A percentile compares a stretch with the other conserved stretches of the same genome.
Conservation (phyloP, 2,888 invertebrate species). For the Megamerina dolium region DNA sequence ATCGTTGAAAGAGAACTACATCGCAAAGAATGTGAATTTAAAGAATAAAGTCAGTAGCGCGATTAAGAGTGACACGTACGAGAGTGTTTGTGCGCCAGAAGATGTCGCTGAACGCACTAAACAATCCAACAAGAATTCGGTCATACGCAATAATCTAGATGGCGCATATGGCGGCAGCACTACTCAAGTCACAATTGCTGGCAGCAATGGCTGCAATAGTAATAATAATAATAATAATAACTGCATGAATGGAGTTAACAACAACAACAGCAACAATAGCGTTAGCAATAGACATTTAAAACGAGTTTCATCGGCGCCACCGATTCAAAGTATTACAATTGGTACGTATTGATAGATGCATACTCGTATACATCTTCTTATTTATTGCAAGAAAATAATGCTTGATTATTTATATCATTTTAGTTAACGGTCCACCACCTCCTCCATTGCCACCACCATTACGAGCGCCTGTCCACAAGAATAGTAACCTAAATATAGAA, state of each 20-base stretch:
- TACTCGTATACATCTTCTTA: conserved; percentile 2
- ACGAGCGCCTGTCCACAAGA: conserved; percentile 41
- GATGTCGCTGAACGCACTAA: conserved; percentile 47
- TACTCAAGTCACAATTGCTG: conserved; percentile 14
- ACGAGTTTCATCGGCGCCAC: conserved; percentile 56
- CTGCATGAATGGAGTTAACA: conserved; percentile 20
- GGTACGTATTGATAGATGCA: conserved; percentile 30
- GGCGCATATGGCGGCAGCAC: conserved; percentile 20
- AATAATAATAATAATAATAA: conserved; percentile 22
- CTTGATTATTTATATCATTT: too few relatives aligned
- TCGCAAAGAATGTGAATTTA: conserved; percentile 39
- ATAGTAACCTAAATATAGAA: conserved; percentile 21
- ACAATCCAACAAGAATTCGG: conserved; percentile 42
- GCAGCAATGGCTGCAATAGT: conserved; percentile 39
- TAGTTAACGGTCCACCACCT: conserved; percentile 58
- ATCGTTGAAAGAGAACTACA: conserved; percentile 35
- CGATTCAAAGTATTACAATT: conserved; percentile 44
- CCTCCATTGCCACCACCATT: conserved; percentile 63
- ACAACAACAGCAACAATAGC: conserved; percentile 19
- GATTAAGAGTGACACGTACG: conserved; percentile 49
- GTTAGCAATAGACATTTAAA: conserved; percentile 49
- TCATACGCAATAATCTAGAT: conserved; percentile 43
- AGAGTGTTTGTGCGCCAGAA: conserved; percentile 49
- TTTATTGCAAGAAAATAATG: too few relatives aligned
- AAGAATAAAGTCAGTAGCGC: conserved; percentile 39